phyloP scores from a whole-genome alignment of 1,140 invertebrate species.

The Leptopilina boulardi region DNA sequence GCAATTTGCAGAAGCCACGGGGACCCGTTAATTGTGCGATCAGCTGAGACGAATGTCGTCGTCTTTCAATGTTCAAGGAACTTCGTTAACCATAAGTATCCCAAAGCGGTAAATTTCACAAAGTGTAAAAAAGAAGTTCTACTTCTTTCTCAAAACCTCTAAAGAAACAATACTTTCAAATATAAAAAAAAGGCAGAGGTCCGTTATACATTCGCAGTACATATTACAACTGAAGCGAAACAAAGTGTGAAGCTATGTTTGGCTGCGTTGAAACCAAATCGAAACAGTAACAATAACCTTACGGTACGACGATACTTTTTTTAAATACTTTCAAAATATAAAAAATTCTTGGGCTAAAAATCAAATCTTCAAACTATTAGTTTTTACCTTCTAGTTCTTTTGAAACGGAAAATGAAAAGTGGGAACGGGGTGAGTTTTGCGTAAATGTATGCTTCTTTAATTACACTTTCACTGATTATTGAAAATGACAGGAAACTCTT shows the following conservation, averaged over 20 bases:
- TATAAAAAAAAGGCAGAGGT: conserved; percentile 49
- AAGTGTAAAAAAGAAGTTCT: conserved; percentile 37
- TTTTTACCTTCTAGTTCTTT: too few relatives aligned
- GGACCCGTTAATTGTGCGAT: conserved; percentile 24
- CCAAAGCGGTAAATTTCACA: conserved; percentile 6
- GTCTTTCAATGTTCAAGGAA: not conserved
- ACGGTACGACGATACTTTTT: not conserved
- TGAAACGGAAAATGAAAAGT: too few relatives aligned
- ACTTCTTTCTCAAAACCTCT: conserved; percentile 24
- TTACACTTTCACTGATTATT: too few relatives aligned
- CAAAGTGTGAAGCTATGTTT: conserved; percentile 37
- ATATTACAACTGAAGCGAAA: conserved; percentile 58
- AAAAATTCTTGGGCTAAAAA: too few relatives aligned
- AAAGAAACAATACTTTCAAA: conserved; percentile 45
- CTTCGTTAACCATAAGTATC: conserved; percentile 5
- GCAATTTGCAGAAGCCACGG: conserved; percentile 31
- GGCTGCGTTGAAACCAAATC: conserved; percentile 4
- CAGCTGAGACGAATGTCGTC: conserved; percentile 16
- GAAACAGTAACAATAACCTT: conserved; percentile 5
- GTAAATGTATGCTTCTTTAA: too few relatives aligned
- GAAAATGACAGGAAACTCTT: too few relatives aligned
- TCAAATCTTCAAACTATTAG: too few relatives aligned
- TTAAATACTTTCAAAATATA: too few relatives aligned
- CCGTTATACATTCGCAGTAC: conserved; percentile 55
- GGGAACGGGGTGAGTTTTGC: too few relatives aligned